phyloP scores from a whole-genome alignment of 2,113 vertebrate species.

The Felis chaus region DNA sequence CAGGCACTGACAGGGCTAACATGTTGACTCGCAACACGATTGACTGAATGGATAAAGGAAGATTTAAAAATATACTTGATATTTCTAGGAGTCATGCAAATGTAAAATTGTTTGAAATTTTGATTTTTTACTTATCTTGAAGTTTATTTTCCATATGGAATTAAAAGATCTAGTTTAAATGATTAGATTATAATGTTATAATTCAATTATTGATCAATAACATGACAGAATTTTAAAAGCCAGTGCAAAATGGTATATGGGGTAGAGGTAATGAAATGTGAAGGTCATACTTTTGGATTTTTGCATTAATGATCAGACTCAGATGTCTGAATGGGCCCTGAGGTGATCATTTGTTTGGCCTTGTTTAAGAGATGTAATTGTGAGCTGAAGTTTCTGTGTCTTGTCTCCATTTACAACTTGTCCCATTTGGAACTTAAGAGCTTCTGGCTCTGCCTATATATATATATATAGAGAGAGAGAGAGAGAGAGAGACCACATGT shows the following conservation, averaged over 20 bases:
- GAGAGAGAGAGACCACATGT: too few relatives aligned
- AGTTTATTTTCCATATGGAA: neutral
- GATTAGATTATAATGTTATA: neutral
- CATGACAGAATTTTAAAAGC: neutral
- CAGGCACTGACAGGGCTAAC: conserved; percentile 39
- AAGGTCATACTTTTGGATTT: neutral
- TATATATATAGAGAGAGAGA: too few relatives aligned
- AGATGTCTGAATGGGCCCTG: neutral
- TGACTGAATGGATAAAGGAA: conserved; percentile 57
- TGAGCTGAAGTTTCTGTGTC: neutral
- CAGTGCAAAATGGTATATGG: neutral
- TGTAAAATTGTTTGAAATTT: conserved; percentile 37
- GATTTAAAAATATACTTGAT: conserved; percentile 42
- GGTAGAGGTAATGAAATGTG: neutral
- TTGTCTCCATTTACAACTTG: neutral
- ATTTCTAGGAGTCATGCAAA: neutral
- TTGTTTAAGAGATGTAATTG: neutral
- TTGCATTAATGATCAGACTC: neutral
- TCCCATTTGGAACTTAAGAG: neutral
- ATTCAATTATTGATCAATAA: conserved; percentile 6
- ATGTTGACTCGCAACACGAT: neutral
- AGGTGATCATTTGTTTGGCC: neutral
- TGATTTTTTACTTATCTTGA: neutral
- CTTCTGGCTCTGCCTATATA: neutral
- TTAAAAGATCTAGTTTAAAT: neutral